A percentile compares a stretch with the other conserved stretches of the same genome.
Conservation (phyloP, 2,888 invertebrate genomes). For the Ypsolopha scabrella region DNA sequence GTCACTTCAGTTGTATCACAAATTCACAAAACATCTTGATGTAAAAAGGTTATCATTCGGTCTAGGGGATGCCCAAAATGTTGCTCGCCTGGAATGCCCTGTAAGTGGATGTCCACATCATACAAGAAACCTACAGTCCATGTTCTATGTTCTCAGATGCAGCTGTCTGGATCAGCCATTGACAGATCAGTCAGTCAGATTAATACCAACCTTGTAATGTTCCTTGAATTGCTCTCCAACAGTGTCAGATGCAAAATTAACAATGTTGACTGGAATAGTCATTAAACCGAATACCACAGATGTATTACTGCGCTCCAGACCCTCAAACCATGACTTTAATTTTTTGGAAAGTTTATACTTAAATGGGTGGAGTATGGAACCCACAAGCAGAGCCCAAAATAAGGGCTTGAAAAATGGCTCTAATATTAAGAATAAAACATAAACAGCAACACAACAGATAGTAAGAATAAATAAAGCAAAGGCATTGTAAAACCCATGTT, state of each 20-base stretch:
- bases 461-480: slow-evolving; percentile 82
- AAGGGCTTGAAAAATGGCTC: slow-evolving; percentile 94
- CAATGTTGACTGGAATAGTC: slow-evolving; percentile 79
- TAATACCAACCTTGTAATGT: slow-evolving; percentile 62
- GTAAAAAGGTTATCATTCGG: no score
- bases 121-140: no score
- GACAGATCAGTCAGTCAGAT: not conserved
- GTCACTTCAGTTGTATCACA: no score
- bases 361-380: slow-evolving; percentile 97
- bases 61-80: no score
- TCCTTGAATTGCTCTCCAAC: slow-evolving; percentile 78
- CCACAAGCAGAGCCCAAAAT: slow-evolving; percentile 95
- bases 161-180: not conserved
- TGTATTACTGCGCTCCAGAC: slow-evolving; percentile 74
- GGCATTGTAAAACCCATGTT: slow-evolving; percentile 92
- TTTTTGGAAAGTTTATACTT: slow-evolving; percentile 84
- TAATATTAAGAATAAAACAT: slow-evolving; percentile 85
- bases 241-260: slow-evolving; percentile 80
- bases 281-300: slow-evolving; percentile 72
- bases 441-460: slow-evolving; percentile 76
- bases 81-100: no score
- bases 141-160: not conserved
- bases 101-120: no score
- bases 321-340: slow-evolving; percentile 83
- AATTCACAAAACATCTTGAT: no score